Percentiles rank a stretch among this genome's conserved stretches.
phyloP scores from a whole-genome alignment of 2,113 vertebrate species.

The Rhinopomastus cyanomelas region DNA sequence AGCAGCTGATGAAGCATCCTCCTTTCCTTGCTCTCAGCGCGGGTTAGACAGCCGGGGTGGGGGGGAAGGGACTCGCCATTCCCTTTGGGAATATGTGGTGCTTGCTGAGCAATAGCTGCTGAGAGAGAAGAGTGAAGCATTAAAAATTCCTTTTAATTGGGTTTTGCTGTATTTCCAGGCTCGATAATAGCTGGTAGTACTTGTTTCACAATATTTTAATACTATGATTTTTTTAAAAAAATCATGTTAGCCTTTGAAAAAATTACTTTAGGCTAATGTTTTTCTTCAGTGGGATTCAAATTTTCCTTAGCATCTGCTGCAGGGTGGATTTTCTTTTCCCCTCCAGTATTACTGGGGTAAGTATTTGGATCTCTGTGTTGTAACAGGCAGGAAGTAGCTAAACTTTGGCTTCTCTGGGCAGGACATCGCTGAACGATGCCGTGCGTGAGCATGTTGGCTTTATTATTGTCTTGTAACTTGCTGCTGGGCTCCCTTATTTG shows the following conservation, averaged over 20 bases:
- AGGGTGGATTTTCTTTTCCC: background rate
- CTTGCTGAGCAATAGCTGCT: background rate
- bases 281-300: background rate
- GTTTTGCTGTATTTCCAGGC: background rate
- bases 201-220: background rate
- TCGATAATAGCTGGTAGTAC: background rate
- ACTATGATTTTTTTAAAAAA: background rate
- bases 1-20: background rate
- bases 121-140: background rate
- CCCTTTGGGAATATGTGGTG: background rate
- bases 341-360: background rate
- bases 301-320: background rate
- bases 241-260: background rate
- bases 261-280: background rate
- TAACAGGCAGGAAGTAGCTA: background rate
- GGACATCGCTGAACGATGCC: background rate
- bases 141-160: background rate
- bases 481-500: constrained; percentile 42
- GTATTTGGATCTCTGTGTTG: background rate
- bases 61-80: background rate
- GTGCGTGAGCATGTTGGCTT: background rate
- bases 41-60: background rate
- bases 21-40: background rate
- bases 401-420: background rate
- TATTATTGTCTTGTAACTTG: constrained; percentile 1